Percentiles rank a stretch among this genome's conserved stretches.
phyloP scores from a whole-genome alignment of 2,797 vertebrate genomes.

The Enteromius thamalakanensis region DNA sequence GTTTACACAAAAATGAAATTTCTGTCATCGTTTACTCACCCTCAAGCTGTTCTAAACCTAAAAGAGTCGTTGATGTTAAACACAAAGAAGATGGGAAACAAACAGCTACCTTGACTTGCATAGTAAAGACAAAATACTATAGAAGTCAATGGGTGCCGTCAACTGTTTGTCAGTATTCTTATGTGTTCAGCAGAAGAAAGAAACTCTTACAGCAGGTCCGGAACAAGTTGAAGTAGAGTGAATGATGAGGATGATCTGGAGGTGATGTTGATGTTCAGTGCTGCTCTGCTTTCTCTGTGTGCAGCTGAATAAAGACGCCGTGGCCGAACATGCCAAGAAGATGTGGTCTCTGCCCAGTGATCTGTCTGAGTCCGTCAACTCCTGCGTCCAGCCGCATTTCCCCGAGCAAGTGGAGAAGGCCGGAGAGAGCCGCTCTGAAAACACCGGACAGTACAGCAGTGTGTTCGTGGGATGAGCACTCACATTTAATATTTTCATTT shows the following conservation, averaged over 20 bases:
- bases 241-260: no score
- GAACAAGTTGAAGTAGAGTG: no score
- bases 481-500: not conserved
- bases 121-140: no score
- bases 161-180: not conserved
- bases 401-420: constrained; percentile 71
- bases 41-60: not conserved
- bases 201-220: no score
- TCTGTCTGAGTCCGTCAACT: constrained; percentile 80
- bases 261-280: no score
- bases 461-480: constrained; percentile 75
- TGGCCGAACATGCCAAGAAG: constrained; percentile 79
- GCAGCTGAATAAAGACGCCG: constrained; percentile 85
- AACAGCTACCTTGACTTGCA: not conserved
- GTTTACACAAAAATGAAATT: not conserved
- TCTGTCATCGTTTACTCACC: not conserved
- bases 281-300: constrained; percentile 40
- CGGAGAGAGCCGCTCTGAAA: constrained; percentile 60
- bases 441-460: constrained; percentile 67
- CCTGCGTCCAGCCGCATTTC: constrained; percentile 74
- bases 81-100: not conserved
- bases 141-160: not conserved
- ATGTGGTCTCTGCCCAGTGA: constrained; percentile 77
- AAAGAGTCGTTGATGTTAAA: not conserved
- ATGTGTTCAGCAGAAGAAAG: no score